Conservation (phyloP, 1,140 invertebrate species). For the Hycleus cichorii region DNA sequence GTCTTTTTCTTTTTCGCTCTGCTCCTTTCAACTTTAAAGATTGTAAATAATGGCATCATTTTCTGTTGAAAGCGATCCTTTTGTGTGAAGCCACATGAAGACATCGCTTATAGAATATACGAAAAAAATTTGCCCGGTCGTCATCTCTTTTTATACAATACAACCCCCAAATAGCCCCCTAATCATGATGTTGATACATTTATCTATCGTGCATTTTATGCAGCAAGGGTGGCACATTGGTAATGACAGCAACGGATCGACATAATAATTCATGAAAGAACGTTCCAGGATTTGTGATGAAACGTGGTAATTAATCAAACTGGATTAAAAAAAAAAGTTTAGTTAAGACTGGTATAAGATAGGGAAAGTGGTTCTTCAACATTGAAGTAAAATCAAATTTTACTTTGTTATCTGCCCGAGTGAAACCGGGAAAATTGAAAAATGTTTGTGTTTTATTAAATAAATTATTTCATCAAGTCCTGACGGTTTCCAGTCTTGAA, state of each 20-base stretch:
- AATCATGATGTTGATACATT: slow-evolving; percentile 16
- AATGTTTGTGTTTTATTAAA: too few species aligned
- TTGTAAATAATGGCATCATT: slow-evolving; percentile 27
- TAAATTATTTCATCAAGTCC: not conserved
- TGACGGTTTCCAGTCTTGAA: too few species aligned
- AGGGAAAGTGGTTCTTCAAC: too few species aligned
- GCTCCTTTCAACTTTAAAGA: slow-evolving; percentile 23
- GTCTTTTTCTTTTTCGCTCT: not conserved
- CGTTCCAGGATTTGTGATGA: slow-evolving; percentile 10
- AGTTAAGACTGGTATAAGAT: slow-evolving; percentile 7
- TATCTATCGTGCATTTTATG: slow-evolving; percentile 6
- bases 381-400: too few species aligned
- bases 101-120: slow-evolving; percentile 16
- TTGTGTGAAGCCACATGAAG: slow-evolving; percentile 25
- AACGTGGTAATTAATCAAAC: slow-evolving; percentile 21
- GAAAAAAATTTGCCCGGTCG: slow-evolving; percentile 7
- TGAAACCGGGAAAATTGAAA: too few species aligned
- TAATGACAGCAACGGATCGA: not conserved
- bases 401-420: too few species aligned
- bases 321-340: slow-evolving; percentile 18
- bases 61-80: slow-evolving; percentile 22
- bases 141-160: not conserved
- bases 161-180: too few species aligned
- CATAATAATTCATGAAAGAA: slow-evolving; percentile 16
- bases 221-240: too few species aligned